Evolutionary conservation across 1,140 invertebrate genomes (phyloP).

Genomic region (Drosophila sturtevanti): DNA sequence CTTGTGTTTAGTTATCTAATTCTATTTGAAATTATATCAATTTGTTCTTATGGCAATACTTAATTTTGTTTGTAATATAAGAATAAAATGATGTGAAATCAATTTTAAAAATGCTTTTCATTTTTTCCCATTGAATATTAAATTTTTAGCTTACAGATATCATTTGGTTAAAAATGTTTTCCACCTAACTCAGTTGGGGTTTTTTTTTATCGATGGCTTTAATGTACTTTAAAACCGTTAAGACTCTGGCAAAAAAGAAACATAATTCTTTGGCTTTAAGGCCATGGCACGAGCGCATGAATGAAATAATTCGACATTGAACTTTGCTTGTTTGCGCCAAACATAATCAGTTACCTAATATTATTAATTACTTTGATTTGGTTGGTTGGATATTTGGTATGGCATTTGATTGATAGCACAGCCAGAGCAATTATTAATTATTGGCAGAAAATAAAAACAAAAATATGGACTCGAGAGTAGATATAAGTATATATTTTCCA

Average conservation of each 20-base stretch:
- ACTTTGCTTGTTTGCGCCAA: slow-evolving; percentile 33
- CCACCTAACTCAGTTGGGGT: too few species aligned
- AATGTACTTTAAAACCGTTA: neutral
- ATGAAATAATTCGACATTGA: slow-evolving; percentile 45
- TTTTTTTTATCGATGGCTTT: neutral
- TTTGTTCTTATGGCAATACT: neutral
- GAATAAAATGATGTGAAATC: neutral
- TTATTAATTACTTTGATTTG: slow-evolving; percentile 44
- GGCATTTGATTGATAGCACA: slow-evolving; percentile 15
- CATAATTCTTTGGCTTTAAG: slow-evolving; percentile 2
- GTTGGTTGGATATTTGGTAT: neutral
- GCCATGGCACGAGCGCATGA: slow-evolving; percentile 16
- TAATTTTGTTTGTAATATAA: neutral
- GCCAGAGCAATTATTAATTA: slow-evolving; percentile 34
- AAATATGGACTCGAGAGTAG: neutral
- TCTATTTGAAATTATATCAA: neutral
- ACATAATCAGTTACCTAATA: slow-evolving; percentile 42
- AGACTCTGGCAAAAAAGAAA: neutral
- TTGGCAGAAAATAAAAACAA: slow-evolving; percentile 25
- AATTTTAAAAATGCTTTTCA: too few species aligned
- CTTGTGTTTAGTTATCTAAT: neutral
- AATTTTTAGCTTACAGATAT: too few species aligned
- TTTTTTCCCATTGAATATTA: too few species aligned
- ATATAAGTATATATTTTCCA: too few species aligned
- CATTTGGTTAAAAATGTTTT: too few species aligned